Evolutionary conservation across 2,888 invertebrate species (phyloP).

Genomic region (Habroteleia sp.): DNA sequence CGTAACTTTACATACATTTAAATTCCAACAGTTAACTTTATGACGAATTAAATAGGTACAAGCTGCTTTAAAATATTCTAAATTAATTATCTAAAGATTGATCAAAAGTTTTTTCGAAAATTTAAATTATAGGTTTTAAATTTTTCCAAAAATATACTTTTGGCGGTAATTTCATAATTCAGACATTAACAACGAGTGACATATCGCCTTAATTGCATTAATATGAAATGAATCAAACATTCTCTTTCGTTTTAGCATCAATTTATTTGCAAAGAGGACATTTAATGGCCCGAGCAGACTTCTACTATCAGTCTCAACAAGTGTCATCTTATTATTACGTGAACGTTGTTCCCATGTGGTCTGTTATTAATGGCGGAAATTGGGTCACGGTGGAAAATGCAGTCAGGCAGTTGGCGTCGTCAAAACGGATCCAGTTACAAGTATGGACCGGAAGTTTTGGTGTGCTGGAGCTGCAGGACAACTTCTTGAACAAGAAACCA

Average conservation of each 20-base stretch:
- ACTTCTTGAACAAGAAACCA: background rate
- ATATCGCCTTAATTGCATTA: too few species aligned
- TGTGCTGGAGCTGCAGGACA: slow-evolving; percentile 20
- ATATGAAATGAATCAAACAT: too few species aligned
- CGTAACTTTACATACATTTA: too few species aligned
- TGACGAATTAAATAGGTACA: too few species aligned
- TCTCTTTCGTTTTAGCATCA: slow-evolving; percentile 39
- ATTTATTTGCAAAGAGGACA: slow-evolving; percentile 53
- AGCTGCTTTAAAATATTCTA: too few species aligned
- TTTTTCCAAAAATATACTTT: too few species aligned
- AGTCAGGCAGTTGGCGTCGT: slow-evolving; percentile 9
- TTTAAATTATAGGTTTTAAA: too few species aligned
- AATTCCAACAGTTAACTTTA: too few species aligned
- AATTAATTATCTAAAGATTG: too few species aligned
- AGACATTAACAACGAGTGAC: too few species aligned
- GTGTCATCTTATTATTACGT: slow-evolving; percentile 42
- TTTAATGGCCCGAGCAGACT: slow-evolving; percentile 50
- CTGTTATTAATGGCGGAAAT: slow-evolving; percentile 47
- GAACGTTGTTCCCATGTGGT: slow-evolving; percentile 57
- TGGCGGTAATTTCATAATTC: too few species aligned
- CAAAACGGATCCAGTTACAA: slow-evolving; percentile 1
- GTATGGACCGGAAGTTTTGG: slow-evolving; percentile 55
- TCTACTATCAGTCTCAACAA: slow-evolving; percentile 56
- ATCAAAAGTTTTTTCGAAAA: too few species aligned
- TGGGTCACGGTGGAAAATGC: slow-evolving; percentile 39